A percentile compares a stretch with the other conserved stretches of the same genome.
These are phyloP conservation scores for Byasa hedistus DNA, from an alignment of 2,888 invertebrate species.

Conservation along the genomic window DNA sequence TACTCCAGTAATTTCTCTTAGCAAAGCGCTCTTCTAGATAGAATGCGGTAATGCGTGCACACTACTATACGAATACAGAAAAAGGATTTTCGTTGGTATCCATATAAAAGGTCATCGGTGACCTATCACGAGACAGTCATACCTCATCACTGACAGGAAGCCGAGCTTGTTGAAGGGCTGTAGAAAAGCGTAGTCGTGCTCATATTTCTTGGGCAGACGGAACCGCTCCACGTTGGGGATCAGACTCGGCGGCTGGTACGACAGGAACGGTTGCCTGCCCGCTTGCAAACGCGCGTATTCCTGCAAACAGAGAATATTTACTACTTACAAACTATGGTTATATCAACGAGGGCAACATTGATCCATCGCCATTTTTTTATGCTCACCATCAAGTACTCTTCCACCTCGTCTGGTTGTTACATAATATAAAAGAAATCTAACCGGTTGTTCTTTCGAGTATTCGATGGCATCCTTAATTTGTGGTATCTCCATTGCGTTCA, in stretches of 20 bases:
- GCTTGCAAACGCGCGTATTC: conserved; percentile 46
- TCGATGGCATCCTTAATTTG: conserved; percentile 56
- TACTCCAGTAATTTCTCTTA: no score
- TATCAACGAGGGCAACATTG: no score
- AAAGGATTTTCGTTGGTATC: no score
- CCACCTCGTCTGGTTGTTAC: no score
- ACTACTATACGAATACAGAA: no score
- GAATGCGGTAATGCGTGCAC: no score
- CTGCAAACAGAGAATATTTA: conserved; percentile 36
- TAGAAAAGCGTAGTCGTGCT: conserved; percentile 54
- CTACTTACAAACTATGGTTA: no score
- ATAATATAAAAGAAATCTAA: conserved; percentile 36
- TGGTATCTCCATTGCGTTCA: conserved; percentile 46
- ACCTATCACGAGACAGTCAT: conserved; percentile 1
- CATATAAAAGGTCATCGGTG: no score
- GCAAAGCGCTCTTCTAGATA: no score
- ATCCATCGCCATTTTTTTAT: no score
- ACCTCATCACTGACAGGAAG: conserved; percentile 60
- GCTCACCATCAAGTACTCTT: no score
- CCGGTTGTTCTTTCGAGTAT: conserved; percentile 49
- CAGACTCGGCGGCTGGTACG: conserved; percentile 44
- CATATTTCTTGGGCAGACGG: conserved; percentile 56
- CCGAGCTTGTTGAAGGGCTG: conserved; percentile 59
- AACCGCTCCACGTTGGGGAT: conserved; percentile 53
- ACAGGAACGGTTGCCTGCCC: conserved; percentile 47